phyloP scores from a whole-genome alignment of 2,888 invertebrate species.

The Yponomeuta sedellus region DNA sequence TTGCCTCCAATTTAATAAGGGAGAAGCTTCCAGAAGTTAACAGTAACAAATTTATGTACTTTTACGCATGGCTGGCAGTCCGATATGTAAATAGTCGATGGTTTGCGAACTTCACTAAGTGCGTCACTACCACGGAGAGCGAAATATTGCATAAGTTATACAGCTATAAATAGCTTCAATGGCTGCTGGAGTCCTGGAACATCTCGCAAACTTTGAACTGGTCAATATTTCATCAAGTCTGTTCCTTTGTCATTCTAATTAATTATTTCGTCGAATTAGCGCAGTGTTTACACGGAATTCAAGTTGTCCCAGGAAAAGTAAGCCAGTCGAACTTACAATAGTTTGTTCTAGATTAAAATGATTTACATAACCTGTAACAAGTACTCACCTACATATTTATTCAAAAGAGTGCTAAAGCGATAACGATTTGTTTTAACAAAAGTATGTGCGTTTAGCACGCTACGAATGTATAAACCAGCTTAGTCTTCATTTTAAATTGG shows the following conservation, averaged over 20 bases:
- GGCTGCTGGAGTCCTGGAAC: not conserved
- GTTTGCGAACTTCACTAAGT: not conserved
- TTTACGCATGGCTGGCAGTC: not conserved
- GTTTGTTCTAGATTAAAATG: constrained; percentile 8
- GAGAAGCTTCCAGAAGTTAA: not conserved
- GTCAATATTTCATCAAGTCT: not conserved
- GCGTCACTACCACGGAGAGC: not conserved
- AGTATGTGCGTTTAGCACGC: not conserved
- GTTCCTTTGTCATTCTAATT: not conserved
- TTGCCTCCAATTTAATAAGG: not conserved
- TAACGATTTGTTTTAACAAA: not conserved
- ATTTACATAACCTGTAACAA: not conserved
- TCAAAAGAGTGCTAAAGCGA: not conserved
- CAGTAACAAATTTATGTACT: not conserved
- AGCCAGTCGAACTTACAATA: not conserved
- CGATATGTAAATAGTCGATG: not conserved
- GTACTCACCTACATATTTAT: not conserved
- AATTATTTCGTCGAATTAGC: not conserved
- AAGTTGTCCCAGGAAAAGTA: constrained; percentile 6
- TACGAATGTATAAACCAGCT: not conserved
- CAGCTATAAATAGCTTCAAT: not conserved
- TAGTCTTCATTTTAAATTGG: not conserved
- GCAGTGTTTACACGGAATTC: not conserved
- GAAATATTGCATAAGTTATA: not conserved
- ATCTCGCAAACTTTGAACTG: constrained; percentile 1